phyloP scores from a whole-genome alignment of 2,113 vertebrate species.

The Microcebus griseorufus region DNA sequence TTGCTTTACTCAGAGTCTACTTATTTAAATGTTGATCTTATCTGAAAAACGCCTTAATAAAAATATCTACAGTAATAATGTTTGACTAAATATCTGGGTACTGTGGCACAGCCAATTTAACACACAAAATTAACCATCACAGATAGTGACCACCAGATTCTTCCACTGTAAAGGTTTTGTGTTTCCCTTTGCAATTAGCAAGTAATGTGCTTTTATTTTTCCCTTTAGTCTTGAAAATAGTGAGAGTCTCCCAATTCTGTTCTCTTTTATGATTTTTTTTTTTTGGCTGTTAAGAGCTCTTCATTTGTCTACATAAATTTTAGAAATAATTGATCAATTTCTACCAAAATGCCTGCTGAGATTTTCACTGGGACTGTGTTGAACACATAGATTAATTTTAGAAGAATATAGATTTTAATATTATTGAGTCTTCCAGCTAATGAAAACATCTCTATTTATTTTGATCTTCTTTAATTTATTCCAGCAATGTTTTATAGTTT shows the following conservation, averaged over 20 bases:
- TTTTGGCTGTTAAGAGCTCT: background rate
- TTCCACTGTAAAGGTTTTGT: background rate
- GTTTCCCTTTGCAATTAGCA: background rate
- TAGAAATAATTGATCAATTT: background rate
- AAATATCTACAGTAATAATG: background rate
- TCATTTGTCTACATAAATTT: background rate
- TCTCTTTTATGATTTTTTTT: background rate
- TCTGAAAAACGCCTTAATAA: background rate
- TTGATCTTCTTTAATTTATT: background rate
- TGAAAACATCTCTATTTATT: slow-evolving; percentile 6
- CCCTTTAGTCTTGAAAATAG: background rate
- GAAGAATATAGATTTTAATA: background rate
- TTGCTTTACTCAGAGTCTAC: background rate
- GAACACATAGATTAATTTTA: background rate
- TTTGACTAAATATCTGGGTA: background rate
- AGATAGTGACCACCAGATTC: background rate
- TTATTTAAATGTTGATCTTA: background rate
- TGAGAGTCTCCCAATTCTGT: background rate
- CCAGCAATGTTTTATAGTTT: background rate
- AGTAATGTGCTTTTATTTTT: background rate
- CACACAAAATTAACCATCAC: background rate
- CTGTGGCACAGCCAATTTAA: background rate
- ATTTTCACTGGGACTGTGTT: background rate
- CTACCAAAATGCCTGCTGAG: background rate
- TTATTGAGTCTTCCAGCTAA: background rate